These are phyloP conservation scores for Gopherus evgoodei DNA, from an alignment of 2,113 vertebrate species.

Conservation along the genomic window DNA sequence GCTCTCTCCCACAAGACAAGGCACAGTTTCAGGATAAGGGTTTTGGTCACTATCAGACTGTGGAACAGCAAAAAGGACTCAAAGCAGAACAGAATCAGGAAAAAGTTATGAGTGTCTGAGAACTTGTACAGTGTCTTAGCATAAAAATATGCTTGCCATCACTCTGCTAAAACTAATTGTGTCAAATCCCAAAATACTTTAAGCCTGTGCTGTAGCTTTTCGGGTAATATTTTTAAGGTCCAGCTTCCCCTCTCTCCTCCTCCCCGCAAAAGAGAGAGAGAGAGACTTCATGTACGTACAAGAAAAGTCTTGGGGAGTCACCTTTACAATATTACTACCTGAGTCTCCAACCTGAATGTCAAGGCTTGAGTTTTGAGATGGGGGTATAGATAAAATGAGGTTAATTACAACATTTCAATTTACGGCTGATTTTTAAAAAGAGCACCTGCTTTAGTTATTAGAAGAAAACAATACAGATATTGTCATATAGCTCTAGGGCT, in stretches of 20 bases:
- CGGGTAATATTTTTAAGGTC: neutral
- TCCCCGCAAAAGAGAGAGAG: too few species aligned
- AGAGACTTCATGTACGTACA: neutral
- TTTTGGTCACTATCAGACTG: neutral
- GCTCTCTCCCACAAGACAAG: neutral
- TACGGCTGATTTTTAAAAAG: neutral
- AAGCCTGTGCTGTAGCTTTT: neutral
- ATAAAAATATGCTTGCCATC: neutral
- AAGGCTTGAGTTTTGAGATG: rapidly evolving
- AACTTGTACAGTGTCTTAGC: rapidly evolving
- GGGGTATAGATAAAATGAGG: neutral
- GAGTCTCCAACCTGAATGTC: neutral
- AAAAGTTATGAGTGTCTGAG: neutral
- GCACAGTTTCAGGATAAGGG: neutral
- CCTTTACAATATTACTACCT: neutral
- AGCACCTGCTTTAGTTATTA: neutral
- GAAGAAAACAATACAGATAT: neutral
- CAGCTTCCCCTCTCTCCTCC: too few species aligned
- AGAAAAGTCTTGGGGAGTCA: neutral
- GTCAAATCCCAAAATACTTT: neutral
- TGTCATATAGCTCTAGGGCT: neutral
- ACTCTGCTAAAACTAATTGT: neutral
- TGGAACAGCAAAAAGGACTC: neutral
- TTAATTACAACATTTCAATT: neutral
- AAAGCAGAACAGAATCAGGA: neutral